phyloP scores from a whole-genome alignment of 2,888 invertebrate genomes.

The Rhaphigaster nebulosa region DNA sequence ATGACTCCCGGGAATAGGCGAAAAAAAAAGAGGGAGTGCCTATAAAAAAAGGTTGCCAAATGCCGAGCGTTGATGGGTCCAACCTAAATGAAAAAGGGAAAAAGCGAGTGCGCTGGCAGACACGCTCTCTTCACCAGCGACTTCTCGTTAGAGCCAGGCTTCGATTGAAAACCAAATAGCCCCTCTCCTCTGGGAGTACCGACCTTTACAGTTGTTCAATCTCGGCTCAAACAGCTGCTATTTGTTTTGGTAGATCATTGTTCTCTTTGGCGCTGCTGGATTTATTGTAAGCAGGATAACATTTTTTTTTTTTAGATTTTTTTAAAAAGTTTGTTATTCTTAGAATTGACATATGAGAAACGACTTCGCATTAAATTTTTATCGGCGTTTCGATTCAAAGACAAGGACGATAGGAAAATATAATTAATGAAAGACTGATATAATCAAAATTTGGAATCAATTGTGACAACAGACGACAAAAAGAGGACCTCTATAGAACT shows the following conservation, averaged over 20 bases:
- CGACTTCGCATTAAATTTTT: neutral
- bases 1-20: neutral
- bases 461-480: too few relatives aligned
- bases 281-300: neutral
- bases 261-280: neutral
- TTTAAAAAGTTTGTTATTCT: neutral
- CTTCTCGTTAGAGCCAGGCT: conserved; percentile 28
- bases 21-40: neutral
- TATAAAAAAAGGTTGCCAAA: neutral
- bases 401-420: too few relatives aligned
- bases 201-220: conserved; percentile 24
- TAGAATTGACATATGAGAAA: neutral
- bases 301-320: too few relatives aligned
- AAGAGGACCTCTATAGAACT: too few relatives aligned
- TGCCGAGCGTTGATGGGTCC: conserved; percentile 7
- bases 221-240: neutral
- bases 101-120: neutral
- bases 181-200: neutral
- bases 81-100: conserved; percentile 44
- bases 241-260: neutral
- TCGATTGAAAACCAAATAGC: conserved; percentile 43
- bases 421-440: too few relatives aligned
- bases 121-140: conserved; percentile 8
- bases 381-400: too few relatives aligned
- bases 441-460: too few relatives aligned